Base-by-base conservation (phyloP, 1,140 invertebrate species). In the Whitmania pigra region DNA sequence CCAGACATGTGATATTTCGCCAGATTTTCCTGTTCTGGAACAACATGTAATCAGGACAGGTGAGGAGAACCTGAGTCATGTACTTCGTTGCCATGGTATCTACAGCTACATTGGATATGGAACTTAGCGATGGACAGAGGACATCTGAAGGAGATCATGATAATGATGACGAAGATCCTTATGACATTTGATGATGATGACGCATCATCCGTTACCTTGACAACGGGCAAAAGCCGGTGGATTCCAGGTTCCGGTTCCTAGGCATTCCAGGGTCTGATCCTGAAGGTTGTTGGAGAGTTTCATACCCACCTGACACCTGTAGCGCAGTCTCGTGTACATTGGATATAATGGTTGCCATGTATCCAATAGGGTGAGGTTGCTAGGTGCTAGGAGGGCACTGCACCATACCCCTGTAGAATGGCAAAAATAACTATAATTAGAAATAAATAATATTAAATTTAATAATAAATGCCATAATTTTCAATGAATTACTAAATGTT, bases 1-100 rank as follows among this genome's bases (percentile, higher is more conserved):
- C 57, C 29, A 25, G 22, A 13, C 57, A 63, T 6, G 29, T 63
- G 57, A 63, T 63, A 18, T 63, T 63, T 13, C 57, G 57, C 57
- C 11, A 7, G 57, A 25, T 11, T n/a, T 63, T 63, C 29, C 29
- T 63, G 29, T 63, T 17, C 57, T 63, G 57, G 57, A 63, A 63
- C 6, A 63, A 18, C 57, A 63, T 63, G 57, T 25, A 63, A 31
- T 63, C 57, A 15, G 57, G 57, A 63, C 57, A 63, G 13, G 57
- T 63, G 57, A 63, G 9, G 7, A 4, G 57, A 3, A 63, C 57
- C 57, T 25, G 22, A 13, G 57, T 63, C 22, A 9, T 31, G 57
- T 63, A 63, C 18, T 63, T 63, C 11, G 22, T 63, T 11, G 57
- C 22, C 57, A 63, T 11, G 22, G 57, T 63, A 20, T 63, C 57